These are phyloP conservation scores for Rachycentron canadum DNA, from an alignment of 2,797 vertebrate species.

Conservation along the genomic window DNA sequence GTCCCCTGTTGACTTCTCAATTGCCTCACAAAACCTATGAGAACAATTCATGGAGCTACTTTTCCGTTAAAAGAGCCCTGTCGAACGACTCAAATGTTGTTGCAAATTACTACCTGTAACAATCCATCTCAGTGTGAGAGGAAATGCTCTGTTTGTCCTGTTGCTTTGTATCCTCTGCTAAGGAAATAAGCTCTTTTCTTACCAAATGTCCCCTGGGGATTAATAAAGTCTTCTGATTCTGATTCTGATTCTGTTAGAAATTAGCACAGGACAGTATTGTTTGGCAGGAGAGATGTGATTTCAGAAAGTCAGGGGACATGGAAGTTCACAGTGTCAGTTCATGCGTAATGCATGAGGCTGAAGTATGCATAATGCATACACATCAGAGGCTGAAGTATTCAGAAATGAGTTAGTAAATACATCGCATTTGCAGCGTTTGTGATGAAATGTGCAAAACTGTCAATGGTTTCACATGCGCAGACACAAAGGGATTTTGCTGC, in stretches of 20 bases:
- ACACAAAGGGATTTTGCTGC: constrained; percentile 11
- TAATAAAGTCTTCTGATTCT: no score
- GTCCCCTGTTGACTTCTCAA: constrained; percentile 61
- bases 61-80: constrained; percentile 40
- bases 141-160: constrained; percentile 26
- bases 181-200: no score
- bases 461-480: neutral
- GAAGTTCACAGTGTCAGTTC: neutral
- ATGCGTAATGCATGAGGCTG: neutral
- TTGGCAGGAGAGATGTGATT: constrained; percentile 13
- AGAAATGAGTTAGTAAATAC: constrained; percentile 12
- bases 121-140: constrained; percentile 35
- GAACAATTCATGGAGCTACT: constrained; percentile 46
- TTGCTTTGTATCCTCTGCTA: no score
- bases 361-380: neutral
- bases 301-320: neutral
- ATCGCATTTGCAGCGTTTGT: neutral
- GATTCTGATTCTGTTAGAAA: no score
- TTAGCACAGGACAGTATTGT: constrained; percentile 5
- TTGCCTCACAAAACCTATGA: constrained; percentile 55
- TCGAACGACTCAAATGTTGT: constrained; percentile 29
- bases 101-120: constrained; percentile 45
- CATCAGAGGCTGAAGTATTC: neutral
- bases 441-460: constrained; percentile 4
- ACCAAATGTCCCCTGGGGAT: no score